A percentile compares a stretch with the other conserved stretches of the same genome.
These are phyloP conservation scores for Falco rusticolus DNA, from an alignment of 2,797 vertebrate genomes.

Conservation along the genomic window DNA sequence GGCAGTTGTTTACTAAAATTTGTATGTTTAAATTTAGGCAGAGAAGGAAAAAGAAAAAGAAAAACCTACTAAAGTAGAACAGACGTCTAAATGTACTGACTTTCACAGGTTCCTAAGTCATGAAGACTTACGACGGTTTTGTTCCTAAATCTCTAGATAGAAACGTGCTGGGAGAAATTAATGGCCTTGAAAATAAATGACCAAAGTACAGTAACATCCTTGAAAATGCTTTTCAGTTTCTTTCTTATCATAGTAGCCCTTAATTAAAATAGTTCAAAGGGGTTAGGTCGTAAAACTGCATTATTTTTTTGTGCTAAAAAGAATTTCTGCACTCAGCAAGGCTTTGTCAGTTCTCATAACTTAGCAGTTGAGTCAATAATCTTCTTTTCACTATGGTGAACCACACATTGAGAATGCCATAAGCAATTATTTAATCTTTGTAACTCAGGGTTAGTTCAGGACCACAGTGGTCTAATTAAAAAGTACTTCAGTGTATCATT, in stretches of 20 bases:
- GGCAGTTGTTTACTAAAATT: background rate
- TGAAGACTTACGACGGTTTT: background rate
- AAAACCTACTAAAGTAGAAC: background rate
- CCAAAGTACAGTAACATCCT: conserved; percentile 6
- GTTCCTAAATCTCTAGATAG: background rate
- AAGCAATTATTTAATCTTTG: conserved; percentile 66
- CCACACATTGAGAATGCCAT: background rate
- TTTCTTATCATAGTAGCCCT: conserved; percentile 63
- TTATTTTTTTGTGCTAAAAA: conserved; percentile 4
- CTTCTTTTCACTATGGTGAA: conserved; percentile 39
- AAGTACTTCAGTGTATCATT: conserved; percentile 53
- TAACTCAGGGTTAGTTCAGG: conserved; percentile 21
- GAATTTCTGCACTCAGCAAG: conserved; percentile 55
- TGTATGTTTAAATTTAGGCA: background rate
- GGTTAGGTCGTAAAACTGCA: conserved; percentile 50
- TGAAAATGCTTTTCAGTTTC: conserved; percentile 38
- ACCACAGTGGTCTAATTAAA: conserved; percentile 54
- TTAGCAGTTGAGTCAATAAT: conserved; percentile 54
- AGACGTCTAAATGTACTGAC: background rate
- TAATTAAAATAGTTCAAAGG: conserved; percentile 74
- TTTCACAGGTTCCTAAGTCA: background rate
- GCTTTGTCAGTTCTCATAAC: conserved; percentile 43
- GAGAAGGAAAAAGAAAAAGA: background rate
- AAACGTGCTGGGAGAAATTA: conserved; percentile 7
- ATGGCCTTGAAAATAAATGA: conserved; percentile 27